Evolutionary conservation across 1,140 invertebrate genomes (phyloP), one percentile per base, ranked within the genome.

Genomic region (Bradynema listronoti): DNA sequence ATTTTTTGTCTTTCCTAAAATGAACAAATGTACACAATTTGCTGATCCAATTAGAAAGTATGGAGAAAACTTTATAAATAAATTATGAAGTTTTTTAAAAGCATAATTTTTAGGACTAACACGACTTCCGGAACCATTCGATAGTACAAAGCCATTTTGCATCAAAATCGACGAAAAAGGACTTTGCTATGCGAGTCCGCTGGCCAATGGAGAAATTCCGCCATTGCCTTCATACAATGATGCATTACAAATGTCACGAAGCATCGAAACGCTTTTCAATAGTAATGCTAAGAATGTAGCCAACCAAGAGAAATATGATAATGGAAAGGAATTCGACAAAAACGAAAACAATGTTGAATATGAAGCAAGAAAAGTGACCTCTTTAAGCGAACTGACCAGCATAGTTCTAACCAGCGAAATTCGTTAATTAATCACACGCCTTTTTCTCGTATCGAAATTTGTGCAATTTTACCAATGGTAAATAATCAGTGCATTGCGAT

Each of bases 151-250:
- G 41, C 63, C 62, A 19, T 55, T 36, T 54, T 65, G 55, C 49
- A 47, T 64, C 33, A 65, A 64, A 56, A 43, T 51, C 19, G 61
- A 63, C 36, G 63, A 65, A 52, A 59, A 66, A 39, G 62, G 62
- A 32, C 36, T 43, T 22, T 64, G 29, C 41, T 64, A 64, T 47
- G 62, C 62, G 2, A 51, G 63, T 60, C 62, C 62, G 7, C 33
- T 66, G 19, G 57, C n/a, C 16, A n/a, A n/a, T n/a, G 46, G 32
- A 24, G 63, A 67, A 47, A 64, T 64, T 24, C 62, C 62, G 14
- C 47, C 63, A 25, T 47, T 64, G 45, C 62, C 62, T 4, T 25
- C 29, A 22, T 64, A 64, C 36, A 55, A 69, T 22, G 63, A 43
- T 29, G 62, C 62, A 9, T 45, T 59, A 25, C 54, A 50, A 34